These are phyloP conservation scores for Cavia porcellus DNA, from an alignment of 2,113 vertebrate genomes.

Conservation along the genomic window DNA sequence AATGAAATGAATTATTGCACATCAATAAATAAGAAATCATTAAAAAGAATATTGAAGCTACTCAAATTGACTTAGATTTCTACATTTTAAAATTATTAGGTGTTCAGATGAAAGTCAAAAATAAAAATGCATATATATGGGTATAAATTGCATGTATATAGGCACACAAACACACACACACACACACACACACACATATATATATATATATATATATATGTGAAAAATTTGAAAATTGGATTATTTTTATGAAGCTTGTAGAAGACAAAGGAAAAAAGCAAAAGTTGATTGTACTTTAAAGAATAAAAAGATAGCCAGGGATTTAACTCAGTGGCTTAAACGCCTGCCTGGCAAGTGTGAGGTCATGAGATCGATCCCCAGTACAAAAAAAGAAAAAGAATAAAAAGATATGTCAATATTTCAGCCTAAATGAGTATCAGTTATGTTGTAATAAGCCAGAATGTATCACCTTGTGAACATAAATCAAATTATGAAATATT, in stretches of 20 bases:
- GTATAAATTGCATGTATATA: not conserved
- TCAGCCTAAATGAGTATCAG: not conserved
- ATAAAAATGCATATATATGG: not conserved
- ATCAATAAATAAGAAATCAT: not conserved
- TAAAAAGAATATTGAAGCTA: not conserved
- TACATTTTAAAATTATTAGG: not conserved
- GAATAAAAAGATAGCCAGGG: not conserved
- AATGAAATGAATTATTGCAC: not conserved
- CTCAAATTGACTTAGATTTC: not conserved
- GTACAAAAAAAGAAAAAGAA: too few relatives aligned
- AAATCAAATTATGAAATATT: not conserved
- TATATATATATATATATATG: not conserved
- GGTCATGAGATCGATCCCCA: too few relatives aligned
- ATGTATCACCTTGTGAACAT: not conserved
- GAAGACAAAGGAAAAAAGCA: not conserved
- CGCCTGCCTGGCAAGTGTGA: too few relatives aligned
- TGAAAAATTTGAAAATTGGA: not conserved
- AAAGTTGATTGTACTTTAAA: not conserved
- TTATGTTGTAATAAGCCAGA: not conserved
- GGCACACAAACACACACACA: too few relatives aligned
- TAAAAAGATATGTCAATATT: not conserved
- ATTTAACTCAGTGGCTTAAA: too few relatives aligned
- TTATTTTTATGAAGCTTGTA: not conserved
- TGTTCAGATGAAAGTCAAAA: not conserved
- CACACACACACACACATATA: too few relatives aligned